These are phyloP conservation scores for Diadema setosum DNA, from an alignment of 35 echinoderm and acorn worm genomes.

Conservation along the genomic window DNA sequence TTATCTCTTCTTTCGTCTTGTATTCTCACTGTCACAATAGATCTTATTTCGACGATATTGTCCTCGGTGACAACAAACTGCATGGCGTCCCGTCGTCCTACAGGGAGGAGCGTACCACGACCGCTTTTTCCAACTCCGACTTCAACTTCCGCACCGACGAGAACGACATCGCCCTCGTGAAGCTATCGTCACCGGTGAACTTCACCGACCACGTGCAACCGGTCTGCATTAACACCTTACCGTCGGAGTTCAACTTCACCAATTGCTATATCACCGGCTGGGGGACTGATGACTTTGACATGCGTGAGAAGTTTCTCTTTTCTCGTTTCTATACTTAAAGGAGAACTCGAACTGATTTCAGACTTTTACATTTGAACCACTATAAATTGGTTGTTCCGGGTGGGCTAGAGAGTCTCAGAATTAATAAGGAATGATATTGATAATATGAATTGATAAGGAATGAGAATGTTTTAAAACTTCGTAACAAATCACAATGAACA, in stretches of 20 bases:
- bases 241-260: not conserved
- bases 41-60: not conserved
- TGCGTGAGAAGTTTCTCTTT: not conserved
- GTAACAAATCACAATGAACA: too few species aligned
- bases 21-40: too few species aligned
- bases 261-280: conserved; percentile 18
- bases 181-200: not conserved
- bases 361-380: too few species aligned
- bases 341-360: too few species aligned
- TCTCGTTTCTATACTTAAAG: too few species aligned
- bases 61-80: not conserved
- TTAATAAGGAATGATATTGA: not conserved
- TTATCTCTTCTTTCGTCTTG: too few species aligned
- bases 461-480: too few species aligned
- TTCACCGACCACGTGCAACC: conserved; percentile 34
- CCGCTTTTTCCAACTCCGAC: not conserved
- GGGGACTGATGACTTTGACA: not conserved
- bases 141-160: not conserved
- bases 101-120: not conserved
- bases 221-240: not conserved
- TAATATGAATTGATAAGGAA: not conserved
- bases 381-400: too few species aligned
- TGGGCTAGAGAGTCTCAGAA: too few species aligned
- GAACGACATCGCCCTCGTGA: conserved; percentile 29
- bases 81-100: not conserved